Base-by-base conservation (phyloP, 2,888 invertebrate species). In the Diploptera punctata region DNA sequence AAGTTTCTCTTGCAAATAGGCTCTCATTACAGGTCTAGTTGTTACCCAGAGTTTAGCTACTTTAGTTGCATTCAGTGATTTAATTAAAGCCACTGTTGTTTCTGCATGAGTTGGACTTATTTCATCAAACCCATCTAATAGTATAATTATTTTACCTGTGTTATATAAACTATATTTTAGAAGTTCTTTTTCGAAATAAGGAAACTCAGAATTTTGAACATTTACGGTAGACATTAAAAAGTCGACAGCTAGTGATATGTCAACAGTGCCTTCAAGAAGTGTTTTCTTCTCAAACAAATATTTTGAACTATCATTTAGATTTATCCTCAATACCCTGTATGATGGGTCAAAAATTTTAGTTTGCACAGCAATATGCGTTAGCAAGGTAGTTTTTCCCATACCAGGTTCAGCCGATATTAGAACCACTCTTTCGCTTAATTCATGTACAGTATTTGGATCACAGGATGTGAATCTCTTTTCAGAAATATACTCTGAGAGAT, bases 41-140 rank as follows among this genome's bases (percentile, higher is more conserved):
- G 73, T 71, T 29, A 73, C 43, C 67, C 67, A 73, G 29, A 73
- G 26, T 68, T 47, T 57, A 1, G 5, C 29, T 13, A 71, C 29
- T 7, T 38, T 44, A 3, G 68, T 67, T 4, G 26, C 7, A 3
- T 31, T 67, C 2, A 73, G 26, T 13, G 33, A 10, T 29, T 57
- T 71, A 13, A 71, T 19, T 29, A 73, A 31, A 13, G 16, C 29
- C 1, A 52, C 31, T 16, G 71, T 38, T 1, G 18, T 54, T 19
- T 68, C 61, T 3, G 33, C 68, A n/a, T 54, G 68, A 1, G n/a
- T 5, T 3, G 73, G 71, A 52, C 54, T 52, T 9, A 75, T 62
- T 31, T 75, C 75, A 57, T 75, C 75, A 49, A 73, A 70, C 4
- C 73, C 73, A 67, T 75, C 75, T 68, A 75, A 61, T 26, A 73